A percentile compares a stretch with the other conserved stretches of the same genome.
These are phyloP conservation scores for Brassicogethes aeneus DNA, from an alignment of 2,888 invertebrate genomes.

Conservation along the genomic window DNA sequence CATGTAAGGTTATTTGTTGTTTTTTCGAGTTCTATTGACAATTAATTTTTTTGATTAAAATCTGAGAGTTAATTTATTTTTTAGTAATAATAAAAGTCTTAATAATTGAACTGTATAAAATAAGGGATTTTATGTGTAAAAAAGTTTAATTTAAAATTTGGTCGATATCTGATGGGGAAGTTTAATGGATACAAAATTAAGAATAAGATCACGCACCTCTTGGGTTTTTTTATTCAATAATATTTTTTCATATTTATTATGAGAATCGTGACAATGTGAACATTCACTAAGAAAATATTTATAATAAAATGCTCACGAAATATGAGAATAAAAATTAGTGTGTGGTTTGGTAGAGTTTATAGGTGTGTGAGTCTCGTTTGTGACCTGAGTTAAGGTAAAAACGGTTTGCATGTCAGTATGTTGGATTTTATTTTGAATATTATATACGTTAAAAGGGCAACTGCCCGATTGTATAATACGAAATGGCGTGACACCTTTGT, in stretches of 20 bases:
- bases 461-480: constrained; percentile 29
- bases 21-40: too few species aligned
- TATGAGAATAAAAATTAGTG: constrained; percentile 11
- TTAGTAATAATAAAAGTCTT: too few species aligned
- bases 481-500: constrained; percentile 28
- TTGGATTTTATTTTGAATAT: constrained; percentile 20
- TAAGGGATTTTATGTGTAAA: too few species aligned
- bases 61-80: too few species aligned
- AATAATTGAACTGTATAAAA: too few species aligned
- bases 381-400: constrained; percentile 6
- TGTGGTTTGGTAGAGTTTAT: constrained; percentile 10
- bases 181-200: background rate
- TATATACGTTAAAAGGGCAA: constrained; percentile 30
- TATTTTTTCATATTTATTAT: background rate
- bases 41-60: too few species aligned
- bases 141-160: too few species aligned
- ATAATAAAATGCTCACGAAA: constrained; percentile 7
- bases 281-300: constrained; percentile 7
- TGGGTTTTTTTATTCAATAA: background rate
- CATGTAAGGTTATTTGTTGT: too few species aligned
- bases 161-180: background rate
- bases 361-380: constrained; percentile 8
- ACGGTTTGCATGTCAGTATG: constrained; percentile 19
- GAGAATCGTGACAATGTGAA: constrained; percentile 9
- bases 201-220: background rate